A percentile compares a stretch with the other conserved stretches of the same genome.
phyloP scores from a whole-genome alignment of 1,140 invertebrate species.

The Aphelinus atriplicis region DNA sequence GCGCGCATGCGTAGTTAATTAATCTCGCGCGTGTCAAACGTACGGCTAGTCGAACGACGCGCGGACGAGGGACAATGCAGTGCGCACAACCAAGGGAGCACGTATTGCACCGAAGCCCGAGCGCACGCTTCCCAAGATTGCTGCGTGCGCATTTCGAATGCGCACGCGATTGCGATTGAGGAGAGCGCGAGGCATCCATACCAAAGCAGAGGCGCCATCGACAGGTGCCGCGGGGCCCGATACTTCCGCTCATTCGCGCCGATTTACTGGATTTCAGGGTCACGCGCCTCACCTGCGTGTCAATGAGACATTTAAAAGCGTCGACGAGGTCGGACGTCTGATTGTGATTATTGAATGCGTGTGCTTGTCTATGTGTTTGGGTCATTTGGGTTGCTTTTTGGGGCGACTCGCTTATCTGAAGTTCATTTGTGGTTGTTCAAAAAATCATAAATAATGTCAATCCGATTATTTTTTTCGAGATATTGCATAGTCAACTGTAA shows the following conservation, averaged over 20 bases:
- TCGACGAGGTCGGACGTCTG: background rate
- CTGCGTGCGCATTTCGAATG: conserved; percentile 41
- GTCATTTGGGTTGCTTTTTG: no score
- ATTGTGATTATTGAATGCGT: no score
- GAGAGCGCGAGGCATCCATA: conserved; percentile 47
- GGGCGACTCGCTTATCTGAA: no score
- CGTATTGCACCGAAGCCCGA: background rate
- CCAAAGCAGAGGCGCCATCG: conserved; percentile 39
- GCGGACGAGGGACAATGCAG: background rate
- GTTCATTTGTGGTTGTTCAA: no score
- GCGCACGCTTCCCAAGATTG: conserved; percentile 26
- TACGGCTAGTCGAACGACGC: conserved; percentile 48
- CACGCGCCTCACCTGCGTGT: background rate
- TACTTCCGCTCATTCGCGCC: background rate
- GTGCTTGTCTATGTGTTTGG: no score
- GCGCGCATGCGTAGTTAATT: conserved; percentile 47
- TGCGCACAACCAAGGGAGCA: no score
- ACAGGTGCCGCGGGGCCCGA: background rate
- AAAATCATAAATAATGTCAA: no score
- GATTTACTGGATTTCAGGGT: background rate
- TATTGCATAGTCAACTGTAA: no score
- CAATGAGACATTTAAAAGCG: background rate
- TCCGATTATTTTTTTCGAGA: no score
- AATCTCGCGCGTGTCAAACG: conserved; percentile 61
- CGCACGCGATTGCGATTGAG: conserved; percentile 28